These are phyloP conservation scores for Amiota communis DNA, from an alignment of 2,888 invertebrate genomes.

Conservation along the genomic window DNA sequence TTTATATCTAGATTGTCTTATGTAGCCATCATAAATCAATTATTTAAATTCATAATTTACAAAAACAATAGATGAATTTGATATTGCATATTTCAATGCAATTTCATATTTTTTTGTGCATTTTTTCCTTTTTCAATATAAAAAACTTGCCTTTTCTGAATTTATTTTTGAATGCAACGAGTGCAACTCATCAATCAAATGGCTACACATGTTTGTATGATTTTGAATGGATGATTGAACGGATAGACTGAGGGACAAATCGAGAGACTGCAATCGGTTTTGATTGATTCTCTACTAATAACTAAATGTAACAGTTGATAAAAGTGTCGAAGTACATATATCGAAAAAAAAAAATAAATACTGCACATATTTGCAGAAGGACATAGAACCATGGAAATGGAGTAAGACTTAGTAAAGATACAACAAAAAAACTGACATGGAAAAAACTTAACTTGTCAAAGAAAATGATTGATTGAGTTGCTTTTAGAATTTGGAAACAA, in stretches of 20 bases:
- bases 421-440: no score
- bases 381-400: background rate
- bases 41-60: no score
- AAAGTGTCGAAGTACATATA: background rate
- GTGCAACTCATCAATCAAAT: constrained; percentile 25
- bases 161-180: background rate
- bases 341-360: background rate
- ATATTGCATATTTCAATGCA: background rate
- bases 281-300: constrained; percentile 28
- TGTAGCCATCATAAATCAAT: no score
- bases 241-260: background rate
- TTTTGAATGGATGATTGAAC: background rate
- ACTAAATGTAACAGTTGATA: constrained; percentile 18
- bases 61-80: no score
- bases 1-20: no score
- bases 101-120: background rate
- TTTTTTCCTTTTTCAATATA: no score
- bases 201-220: constrained; percentile 1
- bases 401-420: background rate
- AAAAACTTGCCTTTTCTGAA: no score
- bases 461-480: constrained; percentile 23
- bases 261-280: constrained; percentile 2
- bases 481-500: constrained; percentile 16
- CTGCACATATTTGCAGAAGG: no score
- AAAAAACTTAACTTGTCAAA: constrained; percentile 23